Base-by-base conservation (phyloP, 2,888 invertebrate genomes). In the Germaria angustata region DNA sequence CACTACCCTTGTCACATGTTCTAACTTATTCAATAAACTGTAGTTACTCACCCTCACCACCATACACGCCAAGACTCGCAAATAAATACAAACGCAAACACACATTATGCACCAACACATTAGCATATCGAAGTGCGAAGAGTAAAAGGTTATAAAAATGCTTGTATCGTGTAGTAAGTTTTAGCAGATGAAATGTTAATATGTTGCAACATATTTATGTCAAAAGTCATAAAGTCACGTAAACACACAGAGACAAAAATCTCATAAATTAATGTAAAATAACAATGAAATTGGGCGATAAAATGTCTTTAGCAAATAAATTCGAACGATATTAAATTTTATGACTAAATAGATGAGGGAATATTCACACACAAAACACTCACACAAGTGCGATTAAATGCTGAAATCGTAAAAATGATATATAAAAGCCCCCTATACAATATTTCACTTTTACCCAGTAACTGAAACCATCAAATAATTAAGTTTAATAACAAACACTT, bases 191-290 rank as follows among this genome's bases (percentile, higher is more conserved):
- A 81, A 81, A 81, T 81, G 81, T 81, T 77, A 81, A 77, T 81
- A 77, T 77, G 77, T 81, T 81, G 77, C 77, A 77, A 61, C 81
- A 68, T 77, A 72, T 77, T 77, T 61, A 81, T 77, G 81, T 72
- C 81, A 77, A 77, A 72, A 81, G 77, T 81, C 81, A 81, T 81
- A 81, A 81, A 81, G 81, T 81, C 81, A 77, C 77, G 81, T 81
- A 77, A 81, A 81, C 49, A 68, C 61, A 55, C 53, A 76, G 80
- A 76, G 77, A 66, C 72, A 72, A 77, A 77, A 77, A 55, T 68
- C 72, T 76, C 81, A 81, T 81, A 81, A 81, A 76, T 76, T 81
- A 81, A 66, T 71, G 66, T 77, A 77, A 77, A 77, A 81, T 61
- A 72, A 65, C 81, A 72, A 68, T 72, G 53, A 81, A 77, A 59